Conservation (phyloP, 2,797 vertebrate species). For the Leptodactylus fallax region DNA sequence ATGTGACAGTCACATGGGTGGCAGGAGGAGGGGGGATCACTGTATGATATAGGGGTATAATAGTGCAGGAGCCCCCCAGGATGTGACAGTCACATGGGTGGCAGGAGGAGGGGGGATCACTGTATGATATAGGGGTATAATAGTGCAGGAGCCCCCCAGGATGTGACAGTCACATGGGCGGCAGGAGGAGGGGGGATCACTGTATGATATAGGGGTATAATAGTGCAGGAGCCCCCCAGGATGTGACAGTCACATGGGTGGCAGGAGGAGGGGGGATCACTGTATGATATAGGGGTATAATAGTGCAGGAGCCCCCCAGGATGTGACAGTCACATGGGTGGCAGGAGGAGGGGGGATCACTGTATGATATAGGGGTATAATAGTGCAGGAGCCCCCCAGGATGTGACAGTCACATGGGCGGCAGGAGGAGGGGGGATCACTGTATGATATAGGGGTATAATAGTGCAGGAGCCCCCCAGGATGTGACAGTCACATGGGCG, state of each 20-base stretch:
- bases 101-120: neutral
- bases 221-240: too few relatives aligned
- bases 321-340: too few relatives aligned
- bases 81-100: neutral
- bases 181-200: neutral
- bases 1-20: neutral
- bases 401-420: too few relatives aligned
- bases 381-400: too few relatives aligned
- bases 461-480: conserved; percentile 9
- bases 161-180: neutral
- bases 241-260: too few relatives aligned
- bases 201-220: too few relatives aligned
- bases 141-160: conserved; percentile 5
- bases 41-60: neutral
- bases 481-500: neutral
- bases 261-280: too few relatives aligned
- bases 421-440: neutral
- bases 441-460: conserved; percentile 16
- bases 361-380: neutral
- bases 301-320: too few relatives aligned
- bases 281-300: too few relatives aligned
- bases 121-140: conserved; percentile 18
- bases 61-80: neutral
- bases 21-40: conserved; percentile 2
- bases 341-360: neutral